Evolutionary conservation across 2,113 vertebrate species (phyloP).

Genomic region (Silurus asotus): DNA sequence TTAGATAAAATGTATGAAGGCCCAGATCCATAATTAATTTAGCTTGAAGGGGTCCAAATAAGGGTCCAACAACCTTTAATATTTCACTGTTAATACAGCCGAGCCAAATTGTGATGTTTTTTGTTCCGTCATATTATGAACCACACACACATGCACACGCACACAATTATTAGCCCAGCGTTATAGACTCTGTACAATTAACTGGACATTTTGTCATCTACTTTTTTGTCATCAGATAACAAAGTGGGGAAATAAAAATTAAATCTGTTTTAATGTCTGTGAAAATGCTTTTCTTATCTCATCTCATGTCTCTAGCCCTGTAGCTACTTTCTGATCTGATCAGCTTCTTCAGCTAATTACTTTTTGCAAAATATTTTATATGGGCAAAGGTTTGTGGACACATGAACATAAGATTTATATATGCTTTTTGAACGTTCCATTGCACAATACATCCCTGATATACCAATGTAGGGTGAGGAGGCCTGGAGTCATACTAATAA

Average conservation of each 20-base stretch:
- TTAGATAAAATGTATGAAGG: background rate
- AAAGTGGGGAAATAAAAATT: background rate
- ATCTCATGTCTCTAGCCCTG: background rate
- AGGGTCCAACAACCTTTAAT: background rate
- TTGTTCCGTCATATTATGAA: background rate
- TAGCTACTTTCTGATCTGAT: no score
- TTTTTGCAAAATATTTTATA: no score
- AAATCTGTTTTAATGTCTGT: background rate
- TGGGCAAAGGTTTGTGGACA: no score
- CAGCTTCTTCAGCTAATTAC: no score
- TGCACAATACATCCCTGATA: no score
- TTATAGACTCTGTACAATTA: background rate
- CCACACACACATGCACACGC: no score
- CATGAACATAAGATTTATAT: no score
- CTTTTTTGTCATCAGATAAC: background rate
- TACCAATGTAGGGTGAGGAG: no score
- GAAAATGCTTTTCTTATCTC: background rate
- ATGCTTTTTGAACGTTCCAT: no score
- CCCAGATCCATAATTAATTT: no score
- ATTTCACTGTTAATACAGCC: background rate
- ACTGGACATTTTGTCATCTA: background rate
- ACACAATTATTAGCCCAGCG: background rate
- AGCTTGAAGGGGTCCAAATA: background rate
- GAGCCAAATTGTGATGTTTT: background rate
- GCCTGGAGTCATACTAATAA: no score